phyloP scores from a whole-genome alignment of 2,797 vertebrate species.

The Sorex maritimensis region DNA sequence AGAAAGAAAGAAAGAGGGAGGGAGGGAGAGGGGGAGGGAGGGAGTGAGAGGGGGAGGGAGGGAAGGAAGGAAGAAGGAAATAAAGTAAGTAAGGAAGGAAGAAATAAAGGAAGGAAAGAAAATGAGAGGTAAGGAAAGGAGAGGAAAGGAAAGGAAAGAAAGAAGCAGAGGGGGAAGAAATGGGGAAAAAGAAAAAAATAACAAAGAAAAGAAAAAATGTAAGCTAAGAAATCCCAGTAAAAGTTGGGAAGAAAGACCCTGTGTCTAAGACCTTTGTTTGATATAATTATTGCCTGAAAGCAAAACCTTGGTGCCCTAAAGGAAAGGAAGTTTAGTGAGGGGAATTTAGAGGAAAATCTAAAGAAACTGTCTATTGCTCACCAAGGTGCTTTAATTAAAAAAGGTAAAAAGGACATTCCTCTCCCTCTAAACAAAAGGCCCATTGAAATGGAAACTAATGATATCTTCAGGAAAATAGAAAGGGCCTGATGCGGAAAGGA shows the following conservation, averaged over 20 bases:
- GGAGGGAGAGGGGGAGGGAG: too few relatives aligned
- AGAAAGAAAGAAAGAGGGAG: too few relatives aligned
- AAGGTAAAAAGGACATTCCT: conserved; percentile 77
- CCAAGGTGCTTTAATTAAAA: conserved; percentile 81
- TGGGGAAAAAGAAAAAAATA: too few relatives aligned
- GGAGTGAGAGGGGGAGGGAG: too few relatives aligned
- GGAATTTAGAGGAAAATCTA: conserved; percentile 49
- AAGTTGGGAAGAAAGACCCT: neutral
- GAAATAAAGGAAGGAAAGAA: neutral
- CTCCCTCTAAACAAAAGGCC: conserved; percentile 77
- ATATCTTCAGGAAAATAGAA: conserved; percentile 84
- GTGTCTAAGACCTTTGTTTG: conserved; percentile 1
- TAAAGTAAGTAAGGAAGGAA: neutral
- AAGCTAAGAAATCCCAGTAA: conserved; percentile 43
- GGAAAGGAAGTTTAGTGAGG: conserved; percentile 21
- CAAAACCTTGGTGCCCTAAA: neutral
- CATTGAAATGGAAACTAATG: conserved; percentile 84
- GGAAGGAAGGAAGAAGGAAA: too few relatives aligned
- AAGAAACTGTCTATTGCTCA: conserved; percentile 66
- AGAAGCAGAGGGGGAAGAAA: neutral
- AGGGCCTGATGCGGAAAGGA: conserved; percentile 82
- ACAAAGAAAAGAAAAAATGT: neutral
- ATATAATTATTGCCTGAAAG: conserved; percentile 48
- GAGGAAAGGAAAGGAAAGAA: neutral
- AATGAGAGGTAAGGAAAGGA: neutral